Base-by-base conservation (phyloP, 30 jellyfish, hydroid and myxozoan species). In the Pseudorhiza aurosa region DNA sequence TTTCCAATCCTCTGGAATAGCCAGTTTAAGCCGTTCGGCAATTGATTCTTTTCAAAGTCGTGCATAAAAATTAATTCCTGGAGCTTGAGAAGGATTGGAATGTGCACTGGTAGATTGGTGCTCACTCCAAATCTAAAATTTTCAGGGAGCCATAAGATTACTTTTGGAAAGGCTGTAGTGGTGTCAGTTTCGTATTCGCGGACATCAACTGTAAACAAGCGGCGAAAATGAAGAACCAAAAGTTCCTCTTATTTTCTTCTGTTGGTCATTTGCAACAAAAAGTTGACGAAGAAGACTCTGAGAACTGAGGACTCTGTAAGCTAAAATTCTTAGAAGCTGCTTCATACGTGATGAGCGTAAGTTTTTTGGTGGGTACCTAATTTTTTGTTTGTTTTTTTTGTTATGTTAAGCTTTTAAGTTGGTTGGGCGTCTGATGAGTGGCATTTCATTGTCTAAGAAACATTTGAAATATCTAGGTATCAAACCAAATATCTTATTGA, bases 191-290 rank as follows among this genome's bases (percentile, higher is more conserved):
- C 33, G 87, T 73, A 2, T 51, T 73, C 17, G 75, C 87, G 64
- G 75, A 73, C 64, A 73, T 50, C 27, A 50, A 73, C 68, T 73
- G 85, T 53, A 72, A 72, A 6, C 56, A 44, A 32, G 85, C 85
- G 15, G 87, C 77, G 21, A 73, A 50, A 37, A 29, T 28, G 47
- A 18, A 39, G 60, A 73, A 53, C 36, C 63, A 77, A 39, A 73
- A 24, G 75, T 37, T 73, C 46, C 21, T 73, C 40, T 73, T 51
- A 24, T 51, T 73, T 51, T 28, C 74, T 10, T 73, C 63, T 73
- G 39, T 73, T 57, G 77, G 15, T 30, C 24, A 53, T 6, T 18
- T 50, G 75, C 39, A 73, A 57, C 56, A 25, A 44, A 72, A 50
- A 58, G 77, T 55, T 39, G 56, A 30, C 37, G n/a, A 75, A 29